Base-by-base conservation (phyloP, 1,140 invertebrate species). In the Limonius californicus region DNA sequence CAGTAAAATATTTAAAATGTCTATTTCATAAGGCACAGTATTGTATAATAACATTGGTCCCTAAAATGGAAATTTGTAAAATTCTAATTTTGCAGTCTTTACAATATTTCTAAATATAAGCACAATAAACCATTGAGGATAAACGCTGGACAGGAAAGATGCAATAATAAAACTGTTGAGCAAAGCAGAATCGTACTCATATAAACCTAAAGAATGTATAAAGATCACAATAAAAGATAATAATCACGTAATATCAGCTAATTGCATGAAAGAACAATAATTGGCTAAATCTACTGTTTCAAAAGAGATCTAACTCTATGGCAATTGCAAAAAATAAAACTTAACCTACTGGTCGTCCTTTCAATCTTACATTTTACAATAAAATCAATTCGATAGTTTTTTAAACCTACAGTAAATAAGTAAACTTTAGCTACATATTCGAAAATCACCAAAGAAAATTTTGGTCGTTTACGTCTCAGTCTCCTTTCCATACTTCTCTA, bases 401-500 rank as follows among this genome's bases (percentile, higher is more conserved):
- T 39, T 11, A 39, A 39, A 39, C n/a, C n/a, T 54, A 58, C 39
- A 32, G 20, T 47, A 18, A 27, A 43, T 20, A 50, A 50, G 45
- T 50, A 50, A 21, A 39, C 35, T 12, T 39, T 39, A 39, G n/a
- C n/a, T 39, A 39, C 11, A 39, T 18, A 50, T 50, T 27, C 9
- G 23, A 27, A 27, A 27, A 27, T 4, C 9, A 3, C 3, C 23
- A 3, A 27, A 27, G 9, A 27, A 3, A 27, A 3, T 4, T 27
- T 27, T 27, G 23, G 23, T 27, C 9, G 23, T 68, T 85, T 89
- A 91, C 77, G 89, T 89, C 78, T 91, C 88, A 30, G 88, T 90
- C 76, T 91, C 89, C 77, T 90, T 90, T 66, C 84, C 82, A 74
- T 83, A 89, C 73, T 87, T 87, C 67, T 88, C 83, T 63, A 88